These are phyloP conservation scores for Agrypnia vestita DNA, from an alignment of 1,140 invertebrate species.

Conservation along the genomic window DNA sequence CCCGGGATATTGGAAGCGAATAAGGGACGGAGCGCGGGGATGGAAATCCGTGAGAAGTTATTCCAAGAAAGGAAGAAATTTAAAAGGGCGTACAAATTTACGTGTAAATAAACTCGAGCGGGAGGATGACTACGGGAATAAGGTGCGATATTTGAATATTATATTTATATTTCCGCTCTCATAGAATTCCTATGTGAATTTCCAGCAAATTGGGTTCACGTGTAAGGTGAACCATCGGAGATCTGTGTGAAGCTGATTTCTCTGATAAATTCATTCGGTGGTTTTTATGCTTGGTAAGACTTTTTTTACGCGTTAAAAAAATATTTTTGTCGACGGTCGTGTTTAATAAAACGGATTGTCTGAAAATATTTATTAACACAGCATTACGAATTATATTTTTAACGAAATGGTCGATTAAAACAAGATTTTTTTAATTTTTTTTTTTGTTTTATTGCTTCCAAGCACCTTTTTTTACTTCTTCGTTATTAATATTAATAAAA, in stretches of 20 bases:
- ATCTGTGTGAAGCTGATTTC: constrained; percentile 1
- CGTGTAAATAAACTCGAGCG: constrained; percentile 20
- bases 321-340: too few relatives aligned
- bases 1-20: constrained; percentile 45
- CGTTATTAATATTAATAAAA: too few relatives aligned
- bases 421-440: too few relatives aligned
- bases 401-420: too few relatives aligned
- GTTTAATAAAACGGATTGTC: too few relatives aligned
- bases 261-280: not conserved
- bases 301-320: too few relatives aligned
- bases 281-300: too few relatives aligned
- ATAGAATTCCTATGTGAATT: constrained; percentile 22
- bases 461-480: too few relatives aligned
- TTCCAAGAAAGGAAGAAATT: constrained; percentile 14
- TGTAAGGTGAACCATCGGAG: not conserved
- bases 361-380: too few relatives aligned
- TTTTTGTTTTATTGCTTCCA: too few relatives aligned
- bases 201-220: not conserved
- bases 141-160: constrained; percentile 37
- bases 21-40: constrained; percentile 31
- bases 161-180: constrained; percentile 21
- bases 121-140: constrained; percentile 20
- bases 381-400: too few relatives aligned
- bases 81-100: constrained; percentile 20
- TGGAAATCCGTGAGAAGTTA: constrained; percentile 33